phyloP scores from a whole-genome alignment of 1,140 invertebrate genomes.

The Brachionus angularis region DNA sequence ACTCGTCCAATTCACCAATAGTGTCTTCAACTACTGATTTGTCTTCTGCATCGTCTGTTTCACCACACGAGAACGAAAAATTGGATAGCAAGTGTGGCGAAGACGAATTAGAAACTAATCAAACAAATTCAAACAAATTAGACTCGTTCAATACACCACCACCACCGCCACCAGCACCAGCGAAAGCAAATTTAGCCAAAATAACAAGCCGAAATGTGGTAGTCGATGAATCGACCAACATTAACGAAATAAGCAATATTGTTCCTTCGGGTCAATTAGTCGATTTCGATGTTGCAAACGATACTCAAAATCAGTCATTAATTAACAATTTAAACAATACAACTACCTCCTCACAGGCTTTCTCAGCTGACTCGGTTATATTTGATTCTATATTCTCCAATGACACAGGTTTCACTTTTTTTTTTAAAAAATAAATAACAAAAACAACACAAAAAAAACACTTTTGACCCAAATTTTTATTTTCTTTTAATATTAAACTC shows the following conservation, averaged over 20 bases:
- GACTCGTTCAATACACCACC: slow-evolving; percentile 23
- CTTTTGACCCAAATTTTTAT: too few species aligned
- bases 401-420: slow-evolving; percentile 41
- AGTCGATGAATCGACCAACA: slow-evolving; percentile 5
- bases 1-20: background rate
- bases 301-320: background rate
- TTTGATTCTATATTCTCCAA: slow-evolving; percentile 42
- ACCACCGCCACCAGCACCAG: too few species aligned
- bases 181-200: slow-evolving; percentile 8
- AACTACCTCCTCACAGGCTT: too few species aligned
- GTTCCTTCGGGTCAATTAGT: background rate
- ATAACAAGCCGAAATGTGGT: background rate
- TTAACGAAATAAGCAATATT: background rate
- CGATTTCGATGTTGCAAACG: background rate
- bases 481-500: too few species aligned
- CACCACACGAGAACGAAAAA: background rate
- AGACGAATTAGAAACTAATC: background rate
- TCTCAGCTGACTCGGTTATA: slow-evolving; percentile 17
- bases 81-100: background rate
- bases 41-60: background rate
- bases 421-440: too few species aligned
- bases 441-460: too few species aligned
- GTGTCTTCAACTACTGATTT: slow-evolving; percentile 25
- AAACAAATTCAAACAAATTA: background rate
- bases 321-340: too few species aligned